Evolutionary conservation across 2,888 invertebrate genomes (phyloP), one percentile per base, ranked within the genome.

Genomic region (Opisthograptis luteolata): DNA sequence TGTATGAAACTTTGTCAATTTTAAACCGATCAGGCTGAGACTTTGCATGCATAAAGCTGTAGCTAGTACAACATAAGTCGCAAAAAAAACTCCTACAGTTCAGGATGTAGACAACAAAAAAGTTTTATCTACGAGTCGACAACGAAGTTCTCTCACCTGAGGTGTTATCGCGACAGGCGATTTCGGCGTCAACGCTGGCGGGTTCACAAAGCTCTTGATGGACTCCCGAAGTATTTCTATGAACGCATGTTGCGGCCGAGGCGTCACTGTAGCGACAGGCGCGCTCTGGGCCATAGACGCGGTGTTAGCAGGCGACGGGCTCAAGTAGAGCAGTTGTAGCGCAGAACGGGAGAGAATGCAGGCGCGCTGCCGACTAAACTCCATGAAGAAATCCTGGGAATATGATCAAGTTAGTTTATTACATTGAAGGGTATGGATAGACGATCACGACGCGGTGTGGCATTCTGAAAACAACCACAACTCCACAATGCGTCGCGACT

Each of bases 291-390:
- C 79, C 72, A 78, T 55, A 0, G 79, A 70, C 25, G 92, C 84
- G 5, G 81, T 76, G 44, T 63, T 74, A 1, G 87, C 89, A 1
- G 88, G 83, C 14, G 87, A 81, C 40, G 90, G 89, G 47, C 83
- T 86, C 50, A 95, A 91, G 79, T 97, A 97, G 19, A 97, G 88
- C 53, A 96, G 92, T 79, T 97, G 98, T 2, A 98, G 88, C 25
- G 98, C 94, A 32, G 98, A 98, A 43, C 99, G 93, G 0, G 98
- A 98, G 5, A 99, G 92, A 49, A 98, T 96, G 82, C 98, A 98
- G 1, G 98, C 97, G 0, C 94, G 93, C 68, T 94, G 94, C 32
- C 95, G 94, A 71, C 98, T 98, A 83, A 98, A 98, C 70, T 98
- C 97, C 80, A 96, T 94, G 83, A 98, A 97, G 84, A 98, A 97